phyloP scores from a whole-genome alignment of 2,888 invertebrate species.

The Ophion ventricosus region DNA sequence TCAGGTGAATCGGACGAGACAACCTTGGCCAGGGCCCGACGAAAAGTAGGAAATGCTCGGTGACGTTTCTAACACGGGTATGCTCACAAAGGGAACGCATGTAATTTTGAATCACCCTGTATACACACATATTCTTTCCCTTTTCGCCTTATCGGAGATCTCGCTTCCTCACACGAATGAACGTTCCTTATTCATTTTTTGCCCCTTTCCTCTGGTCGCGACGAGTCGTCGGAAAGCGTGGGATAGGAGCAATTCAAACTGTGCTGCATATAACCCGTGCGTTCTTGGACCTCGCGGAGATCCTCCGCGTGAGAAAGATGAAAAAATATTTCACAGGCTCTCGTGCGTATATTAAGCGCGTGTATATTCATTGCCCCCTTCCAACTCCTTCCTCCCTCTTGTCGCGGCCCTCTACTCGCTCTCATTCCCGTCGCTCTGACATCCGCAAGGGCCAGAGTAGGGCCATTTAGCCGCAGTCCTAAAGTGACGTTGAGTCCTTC shows the following conservation, averaged over 20 bases:
- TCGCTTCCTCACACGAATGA: constrained; percentile 16
- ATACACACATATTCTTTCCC: neutral
- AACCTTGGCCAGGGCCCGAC: too few species aligned
- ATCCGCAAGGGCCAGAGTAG: neutral
- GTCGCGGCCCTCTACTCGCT: neutral
- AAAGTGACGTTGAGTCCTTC: neutral
- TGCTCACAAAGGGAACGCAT: neutral
- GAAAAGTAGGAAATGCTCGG: too few species aligned
- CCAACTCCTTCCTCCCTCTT: neutral
- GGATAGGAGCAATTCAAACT: constrained; percentile 39
- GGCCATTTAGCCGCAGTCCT: neutral
- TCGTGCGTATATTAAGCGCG: neutral
- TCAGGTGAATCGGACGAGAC: too few species aligned
- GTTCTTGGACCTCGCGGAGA: neutral
- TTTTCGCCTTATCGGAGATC: constrained; percentile 13
- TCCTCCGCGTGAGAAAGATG: constrained; percentile 45
- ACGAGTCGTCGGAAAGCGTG: constrained; percentile 57
- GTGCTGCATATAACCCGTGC: neutral
- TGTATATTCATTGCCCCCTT: neutral
- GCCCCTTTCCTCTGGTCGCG: constrained; percentile 17
- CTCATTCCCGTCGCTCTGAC: neutral
- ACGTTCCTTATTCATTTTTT: neutral
- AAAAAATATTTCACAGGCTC: constrained; percentile 51
- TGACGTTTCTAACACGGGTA: too few species aligned
- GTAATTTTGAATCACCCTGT: neutral